phyloP scores from a whole-genome alignment of 2,888 invertebrate species.

The Drosophila nigricruria region DNA sequence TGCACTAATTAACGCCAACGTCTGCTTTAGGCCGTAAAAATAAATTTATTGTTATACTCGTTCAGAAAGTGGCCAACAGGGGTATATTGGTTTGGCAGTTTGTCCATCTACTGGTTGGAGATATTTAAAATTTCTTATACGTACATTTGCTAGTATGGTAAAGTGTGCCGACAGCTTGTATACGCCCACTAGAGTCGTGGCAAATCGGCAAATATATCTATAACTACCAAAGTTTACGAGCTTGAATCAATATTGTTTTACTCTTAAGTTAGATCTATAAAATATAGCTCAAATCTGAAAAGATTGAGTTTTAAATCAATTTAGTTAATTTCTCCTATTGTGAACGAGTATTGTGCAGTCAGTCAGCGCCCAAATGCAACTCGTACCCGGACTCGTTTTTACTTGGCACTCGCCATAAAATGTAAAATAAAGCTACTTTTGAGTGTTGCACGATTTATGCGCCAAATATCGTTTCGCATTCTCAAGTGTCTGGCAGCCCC shows the following conservation, averaged over 20 bases:
- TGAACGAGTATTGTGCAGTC: background rate
- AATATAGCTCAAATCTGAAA: background rate
- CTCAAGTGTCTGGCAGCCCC: constrained; percentile 46
- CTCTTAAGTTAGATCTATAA: background rate
- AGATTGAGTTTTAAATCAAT: background rate
- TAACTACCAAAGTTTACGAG: background rate
- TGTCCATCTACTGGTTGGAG: background rate
- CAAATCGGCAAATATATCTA: background rate
- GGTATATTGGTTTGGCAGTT: background rate
- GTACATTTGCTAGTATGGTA: background rate
- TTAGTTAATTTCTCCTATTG: background rate
- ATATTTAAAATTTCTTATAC: background rate
- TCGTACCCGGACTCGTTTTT: background rate
- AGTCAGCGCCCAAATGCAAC: background rate
- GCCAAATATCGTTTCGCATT: constrained; percentile 45
- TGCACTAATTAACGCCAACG: constrained; percentile 59
- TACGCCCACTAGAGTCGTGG: background rate
- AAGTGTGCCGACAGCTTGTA: background rate
- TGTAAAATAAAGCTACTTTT: constrained; percentile 44
- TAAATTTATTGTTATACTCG: constrained; percentile 2
- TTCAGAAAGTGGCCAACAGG: background rate
- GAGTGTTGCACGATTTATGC: constrained; percentile 34
- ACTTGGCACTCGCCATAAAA: constrained; percentile 29
- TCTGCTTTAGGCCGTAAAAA: constrained; percentile 45
- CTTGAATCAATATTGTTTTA: background rate